These are phyloP conservation scores for Bergia puertoricense DNA, from an alignment of 92 coral and sea anemone species.

Conservation along the genomic window DNA sequence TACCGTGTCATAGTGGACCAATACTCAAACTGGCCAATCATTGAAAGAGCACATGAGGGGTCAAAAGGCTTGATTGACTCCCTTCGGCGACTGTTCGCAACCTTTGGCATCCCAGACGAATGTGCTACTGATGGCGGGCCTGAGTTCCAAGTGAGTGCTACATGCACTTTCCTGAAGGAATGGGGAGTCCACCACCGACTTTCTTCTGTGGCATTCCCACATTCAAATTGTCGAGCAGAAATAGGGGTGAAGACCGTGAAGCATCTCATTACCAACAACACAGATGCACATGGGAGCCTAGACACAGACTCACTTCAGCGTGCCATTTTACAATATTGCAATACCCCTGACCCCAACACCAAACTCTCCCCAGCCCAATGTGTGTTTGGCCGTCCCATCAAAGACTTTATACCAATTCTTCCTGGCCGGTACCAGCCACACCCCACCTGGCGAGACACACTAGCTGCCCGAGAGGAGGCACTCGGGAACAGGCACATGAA, in stretches of 20 bases:
- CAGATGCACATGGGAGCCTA: conserved; percentile 57
- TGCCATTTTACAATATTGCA: conserved; percentile 65
- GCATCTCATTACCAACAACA: conserved; percentile 63
- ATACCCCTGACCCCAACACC: conserved; percentile 64
- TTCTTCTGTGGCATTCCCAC: no score
- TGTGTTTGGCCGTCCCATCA: conserved; percentile 65
- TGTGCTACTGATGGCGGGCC: no score
- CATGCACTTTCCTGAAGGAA: not conserved
- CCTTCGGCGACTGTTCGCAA: no score
- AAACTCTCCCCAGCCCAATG: conserved; percentile 72
- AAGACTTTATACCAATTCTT: conserved; percentile 68
- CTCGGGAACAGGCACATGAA: conserved; percentile 4
- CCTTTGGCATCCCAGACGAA: no score
- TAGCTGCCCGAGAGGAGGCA: conserved; percentile 32
- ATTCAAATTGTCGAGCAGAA: conserved; percentile 65
- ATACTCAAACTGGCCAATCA: no score
- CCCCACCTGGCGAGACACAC: conserved; percentile 48
- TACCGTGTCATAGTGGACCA: no score
- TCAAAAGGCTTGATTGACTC: no score
- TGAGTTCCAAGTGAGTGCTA: no score
- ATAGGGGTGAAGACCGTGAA: conserved; percentile 65
- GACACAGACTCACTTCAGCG: conserved; percentile 57
- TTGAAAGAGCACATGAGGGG: no score
- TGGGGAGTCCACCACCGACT: no score
- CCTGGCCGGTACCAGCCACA: conserved; percentile 53